phyloP scores from a whole-genome alignment of 2,797 vertebrate species.

The Hephaestus fuliginosus region DNA sequence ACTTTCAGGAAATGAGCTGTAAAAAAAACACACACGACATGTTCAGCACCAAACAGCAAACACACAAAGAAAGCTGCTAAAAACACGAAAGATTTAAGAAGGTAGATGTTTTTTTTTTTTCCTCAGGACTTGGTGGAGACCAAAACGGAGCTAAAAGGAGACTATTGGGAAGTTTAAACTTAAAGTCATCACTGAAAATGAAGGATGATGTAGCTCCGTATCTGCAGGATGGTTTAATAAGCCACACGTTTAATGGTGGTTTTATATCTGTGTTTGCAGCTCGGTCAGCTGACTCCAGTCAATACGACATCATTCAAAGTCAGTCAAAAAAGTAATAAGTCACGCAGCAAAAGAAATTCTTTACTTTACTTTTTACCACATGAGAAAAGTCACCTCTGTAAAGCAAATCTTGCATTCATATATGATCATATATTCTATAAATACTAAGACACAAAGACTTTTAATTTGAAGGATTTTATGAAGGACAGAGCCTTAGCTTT shows the following conservation, averaged over 20 bases:
- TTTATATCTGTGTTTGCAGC: no score
- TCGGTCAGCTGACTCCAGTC: no score
- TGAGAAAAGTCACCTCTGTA: no score
- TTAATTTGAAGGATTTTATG: neutral
- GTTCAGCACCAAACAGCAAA: neutral
- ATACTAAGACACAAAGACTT: neutral
- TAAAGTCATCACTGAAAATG: neutral
- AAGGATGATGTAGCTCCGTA: no score
- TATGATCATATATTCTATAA: neutral
- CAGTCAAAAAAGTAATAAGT: no score
- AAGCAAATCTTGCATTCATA: neutral
- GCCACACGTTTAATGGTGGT: neutral
- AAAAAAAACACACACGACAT: no score
- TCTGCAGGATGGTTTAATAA: neutral
- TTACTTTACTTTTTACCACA: no score
- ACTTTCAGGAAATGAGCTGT: no score
- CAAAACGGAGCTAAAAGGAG: neutral
- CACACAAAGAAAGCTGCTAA: neutral
- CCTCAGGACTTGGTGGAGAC: neutral
- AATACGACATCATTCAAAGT: no score
- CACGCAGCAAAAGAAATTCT: no score
- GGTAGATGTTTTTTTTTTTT: no score
- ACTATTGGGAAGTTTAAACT: no score
- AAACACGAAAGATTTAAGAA: neutral
- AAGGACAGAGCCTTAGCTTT: neutral